Evolutionary conservation across 2,888 invertebrate species (phyloP).

Genomic region (Rhagophthalmus giganteus): DNA sequence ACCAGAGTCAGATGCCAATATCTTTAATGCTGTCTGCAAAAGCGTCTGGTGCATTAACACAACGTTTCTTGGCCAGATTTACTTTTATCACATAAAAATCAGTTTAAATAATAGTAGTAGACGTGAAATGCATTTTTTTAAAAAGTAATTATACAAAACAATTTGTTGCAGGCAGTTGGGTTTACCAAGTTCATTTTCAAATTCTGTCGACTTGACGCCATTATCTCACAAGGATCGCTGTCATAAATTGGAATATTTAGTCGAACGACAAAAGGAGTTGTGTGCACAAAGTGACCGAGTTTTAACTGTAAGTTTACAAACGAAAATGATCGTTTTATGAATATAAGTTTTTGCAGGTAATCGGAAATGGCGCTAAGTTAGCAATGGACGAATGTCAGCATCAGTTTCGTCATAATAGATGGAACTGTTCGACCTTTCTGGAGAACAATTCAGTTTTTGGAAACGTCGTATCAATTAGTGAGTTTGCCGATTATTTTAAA

Average conservation of each 20-base stretch:
- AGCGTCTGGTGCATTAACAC: conserved; percentile 19
- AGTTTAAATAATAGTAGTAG: no score
- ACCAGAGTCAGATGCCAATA: conserved; percentile 47
- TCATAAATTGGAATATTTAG: conserved; percentile 69
- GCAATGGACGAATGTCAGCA: conserved; percentile 89
- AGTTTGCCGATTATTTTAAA: conserved; percentile 52
- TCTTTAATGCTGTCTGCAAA: conserved; percentile 35
- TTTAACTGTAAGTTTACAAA: conserved; percentile 61
- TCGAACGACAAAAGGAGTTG: conserved; percentile 73
- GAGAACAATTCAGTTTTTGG: conserved; percentile 78
- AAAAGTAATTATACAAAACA: background rate
- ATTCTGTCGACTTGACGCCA: conserved; percentile 50
- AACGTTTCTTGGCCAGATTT: no score
- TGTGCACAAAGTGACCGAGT: conserved; percentile 73
- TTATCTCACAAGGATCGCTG: conserved; percentile 67
- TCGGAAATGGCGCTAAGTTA: conserved; percentile 78
- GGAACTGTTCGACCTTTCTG: conserved; percentile 84
- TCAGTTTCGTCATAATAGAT: conserved; percentile 83
- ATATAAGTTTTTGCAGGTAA: conserved; percentile 62
- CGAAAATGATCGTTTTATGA: background rate
- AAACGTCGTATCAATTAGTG: conserved; percentile 80
- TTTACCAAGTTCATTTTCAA: conserved; percentile 47
- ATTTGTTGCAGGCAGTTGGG: conserved; percentile 54
- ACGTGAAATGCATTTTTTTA: no score
- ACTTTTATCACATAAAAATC: no score